Evolutionary conservation across 64 coral and sea anemone species (phyloP).

Genomic region (Orbicella faveolata): DNA sequence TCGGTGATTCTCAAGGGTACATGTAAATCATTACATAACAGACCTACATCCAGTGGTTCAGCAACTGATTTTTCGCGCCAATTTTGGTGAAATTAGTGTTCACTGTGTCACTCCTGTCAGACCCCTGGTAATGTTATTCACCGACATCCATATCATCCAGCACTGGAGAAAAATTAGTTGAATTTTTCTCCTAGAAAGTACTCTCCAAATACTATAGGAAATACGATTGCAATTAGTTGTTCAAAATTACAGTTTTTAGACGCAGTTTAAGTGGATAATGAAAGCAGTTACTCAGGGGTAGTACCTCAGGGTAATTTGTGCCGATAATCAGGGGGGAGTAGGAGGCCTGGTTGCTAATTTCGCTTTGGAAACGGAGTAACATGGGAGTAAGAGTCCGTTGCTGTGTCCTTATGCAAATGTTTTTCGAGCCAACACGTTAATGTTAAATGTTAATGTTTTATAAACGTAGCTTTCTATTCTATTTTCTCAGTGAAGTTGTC

Average conservation of each 20-base stretch:
- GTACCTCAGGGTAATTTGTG: neutral
- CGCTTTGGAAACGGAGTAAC: slow-evolving; percentile 24
- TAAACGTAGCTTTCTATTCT: too few relatives aligned
- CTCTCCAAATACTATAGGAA: too few relatives aligned
- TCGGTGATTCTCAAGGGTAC: neutral
- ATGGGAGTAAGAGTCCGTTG: slow-evolving; percentile 1
- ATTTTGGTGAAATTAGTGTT: neutral
- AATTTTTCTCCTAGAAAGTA: too few relatives aligned
- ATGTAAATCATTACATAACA: neutral
- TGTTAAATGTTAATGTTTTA: too few relatives aligned
- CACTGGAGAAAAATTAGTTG: too few relatives aligned
- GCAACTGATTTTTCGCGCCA: slow-evolving; percentile 33
- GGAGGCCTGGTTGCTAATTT: slow-evolving; percentile 12
- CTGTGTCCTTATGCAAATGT: neutral
- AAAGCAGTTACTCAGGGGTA: neutral
- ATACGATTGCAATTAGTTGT: neutral
- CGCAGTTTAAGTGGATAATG: neutral
- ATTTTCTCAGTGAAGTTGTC: too few relatives aligned
- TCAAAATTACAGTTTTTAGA: slow-evolving; percentile 1
- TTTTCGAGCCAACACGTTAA: too few relatives aligned
- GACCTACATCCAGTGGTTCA: too few relatives aligned
- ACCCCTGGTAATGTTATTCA: neutral
- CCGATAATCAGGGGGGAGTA: too few relatives aligned
- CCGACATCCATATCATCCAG: too few relatives aligned
- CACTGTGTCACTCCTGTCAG: neutral